phyloP scores from a whole-genome alignment of 2,113 vertebrate genomes.

The Neoarius graeffei region DNA sequence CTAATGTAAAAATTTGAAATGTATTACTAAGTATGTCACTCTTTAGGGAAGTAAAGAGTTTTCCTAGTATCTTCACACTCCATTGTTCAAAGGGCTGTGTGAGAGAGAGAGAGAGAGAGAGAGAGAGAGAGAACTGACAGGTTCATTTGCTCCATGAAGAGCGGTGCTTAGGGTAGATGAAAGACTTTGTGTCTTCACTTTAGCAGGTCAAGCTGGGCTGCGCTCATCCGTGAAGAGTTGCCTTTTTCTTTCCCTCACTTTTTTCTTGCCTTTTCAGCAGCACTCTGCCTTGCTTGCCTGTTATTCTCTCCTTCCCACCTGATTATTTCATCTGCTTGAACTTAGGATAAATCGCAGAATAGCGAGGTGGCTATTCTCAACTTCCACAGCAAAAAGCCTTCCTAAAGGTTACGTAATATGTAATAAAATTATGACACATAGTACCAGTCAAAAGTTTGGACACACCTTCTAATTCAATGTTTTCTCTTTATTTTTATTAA shows the following conservation, averaged over 20 bases:
- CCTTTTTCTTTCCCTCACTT: slow-evolving; percentile 28
- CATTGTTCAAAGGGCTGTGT: slow-evolving; percentile 27
- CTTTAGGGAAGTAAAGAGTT: slow-evolving; percentile 24
- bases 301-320: slow-evolving; percentile 25
- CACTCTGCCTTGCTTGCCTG: slow-evolving; percentile 8
- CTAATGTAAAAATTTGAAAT: background rate
- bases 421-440: background rate
- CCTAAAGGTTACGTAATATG: background rate
- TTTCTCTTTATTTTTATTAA: too few relatives aligned
- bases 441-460: too few relatives aligned
- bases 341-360: background rate
- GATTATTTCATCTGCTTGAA: slow-evolving; percentile 26
- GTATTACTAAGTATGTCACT: background rate
- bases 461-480: too few relatives aligned
- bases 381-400: background rate
- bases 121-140: slow-evolving; percentile 87
- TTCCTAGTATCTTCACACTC: slow-evolving; percentile 46
- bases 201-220: slow-evolving; percentile 72
- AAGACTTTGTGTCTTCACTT: slow-evolving; percentile 94
- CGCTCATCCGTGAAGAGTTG: slow-evolving; percentile 69
- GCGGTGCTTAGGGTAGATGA: slow-evolving; percentile 97
- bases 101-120: slow-evolving; percentile 10
- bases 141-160: slow-evolving; percentile 94
- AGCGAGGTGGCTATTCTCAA: background rate
- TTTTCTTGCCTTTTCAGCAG: slow-evolving; percentile 9